Conservation (phyloP, 2,113 vertebrate species). For the Toxostoma redivivum region DNA sequence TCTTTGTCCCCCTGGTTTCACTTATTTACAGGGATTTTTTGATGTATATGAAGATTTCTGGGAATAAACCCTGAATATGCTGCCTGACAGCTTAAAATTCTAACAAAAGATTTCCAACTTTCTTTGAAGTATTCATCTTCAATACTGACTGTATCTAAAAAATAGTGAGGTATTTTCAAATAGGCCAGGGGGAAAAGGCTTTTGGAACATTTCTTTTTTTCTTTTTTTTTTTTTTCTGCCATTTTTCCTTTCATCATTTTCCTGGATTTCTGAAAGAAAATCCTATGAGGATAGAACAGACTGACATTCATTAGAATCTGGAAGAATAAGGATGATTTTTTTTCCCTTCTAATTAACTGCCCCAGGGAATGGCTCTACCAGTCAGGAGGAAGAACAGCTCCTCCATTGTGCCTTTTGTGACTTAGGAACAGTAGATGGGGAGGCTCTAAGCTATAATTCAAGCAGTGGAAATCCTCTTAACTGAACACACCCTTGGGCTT, state of each 20-base stretch:
- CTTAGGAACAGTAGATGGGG: background rate
- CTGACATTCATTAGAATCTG: conserved; percentile 16
- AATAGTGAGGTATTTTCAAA: background rate
- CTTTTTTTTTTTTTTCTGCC: background rate
- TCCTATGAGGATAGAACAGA: background rate
- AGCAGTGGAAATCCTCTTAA: conserved; percentile 49
- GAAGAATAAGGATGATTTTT: background rate
- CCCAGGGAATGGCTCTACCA: background rate
- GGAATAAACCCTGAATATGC: background rate
- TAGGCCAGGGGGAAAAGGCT: background rate
- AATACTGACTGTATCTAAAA: background rate
- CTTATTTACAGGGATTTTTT: background rate
- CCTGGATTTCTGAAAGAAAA: conserved; percentile 22
- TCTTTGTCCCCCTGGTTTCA: background rate
- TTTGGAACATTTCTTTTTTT: background rate
- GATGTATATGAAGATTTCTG: background rate
- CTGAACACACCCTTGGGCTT: conserved; percentile 39
- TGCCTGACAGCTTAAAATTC: background rate
- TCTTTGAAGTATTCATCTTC: background rate
- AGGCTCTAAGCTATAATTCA: conserved; percentile 46
- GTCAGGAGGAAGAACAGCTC: background rate
- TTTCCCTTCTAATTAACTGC: background rate
- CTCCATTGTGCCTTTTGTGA: conserved; percentile 16
- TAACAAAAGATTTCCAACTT: background rate
- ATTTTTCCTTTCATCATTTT: conserved; percentile 34